phyloP scores from a whole-genome alignment of 2,113 vertebrate species.

The Terrapene triunguis region DNA sequence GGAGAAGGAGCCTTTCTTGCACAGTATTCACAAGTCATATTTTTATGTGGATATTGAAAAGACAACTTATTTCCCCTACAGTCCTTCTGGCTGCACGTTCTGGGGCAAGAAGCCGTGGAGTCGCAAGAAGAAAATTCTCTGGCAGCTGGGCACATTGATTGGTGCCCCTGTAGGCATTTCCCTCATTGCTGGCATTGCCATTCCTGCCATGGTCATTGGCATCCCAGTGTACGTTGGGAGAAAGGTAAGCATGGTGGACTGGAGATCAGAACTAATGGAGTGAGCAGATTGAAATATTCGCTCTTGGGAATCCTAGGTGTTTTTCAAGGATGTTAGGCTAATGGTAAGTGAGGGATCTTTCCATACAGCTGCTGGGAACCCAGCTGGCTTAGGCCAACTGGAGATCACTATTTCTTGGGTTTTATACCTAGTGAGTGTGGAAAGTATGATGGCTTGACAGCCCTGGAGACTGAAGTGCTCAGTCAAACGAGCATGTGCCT shows the following conservation, averaged over 20 bases:
- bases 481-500: not conserved
- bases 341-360: not conserved
- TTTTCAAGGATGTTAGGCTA: not conserved
- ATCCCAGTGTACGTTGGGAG: conserved; percentile 97
- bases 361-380: not conserved
- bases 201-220: conserved; percentile 98
- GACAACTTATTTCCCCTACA: conserved; percentile 61
- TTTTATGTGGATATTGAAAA: accelerated
- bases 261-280: not conserved
- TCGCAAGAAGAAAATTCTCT: conserved; percentile 98
- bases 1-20: accelerated
- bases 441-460: conserved; percentile 11
- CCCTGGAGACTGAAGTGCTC: not conserved
- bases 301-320: not conserved
- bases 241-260: conserved; percentile 84
- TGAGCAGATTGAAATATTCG: not conserved
- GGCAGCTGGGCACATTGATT: conserved; percentile 97
- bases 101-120: conserved; percentile 99
- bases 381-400: conserved; percentile 30
- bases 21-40: not conserved
- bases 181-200: conserved; percentile 96
- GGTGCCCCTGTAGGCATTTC: conserved; percentile 97
- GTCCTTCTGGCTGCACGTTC: conserved; percentile 98
- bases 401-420: conserved; percentile 53
- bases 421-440: conserved; percentile 1